Base-by-base conservation (phyloP, 2,113 vertebrate genomes). In the Clarias batrachus region DNA sequence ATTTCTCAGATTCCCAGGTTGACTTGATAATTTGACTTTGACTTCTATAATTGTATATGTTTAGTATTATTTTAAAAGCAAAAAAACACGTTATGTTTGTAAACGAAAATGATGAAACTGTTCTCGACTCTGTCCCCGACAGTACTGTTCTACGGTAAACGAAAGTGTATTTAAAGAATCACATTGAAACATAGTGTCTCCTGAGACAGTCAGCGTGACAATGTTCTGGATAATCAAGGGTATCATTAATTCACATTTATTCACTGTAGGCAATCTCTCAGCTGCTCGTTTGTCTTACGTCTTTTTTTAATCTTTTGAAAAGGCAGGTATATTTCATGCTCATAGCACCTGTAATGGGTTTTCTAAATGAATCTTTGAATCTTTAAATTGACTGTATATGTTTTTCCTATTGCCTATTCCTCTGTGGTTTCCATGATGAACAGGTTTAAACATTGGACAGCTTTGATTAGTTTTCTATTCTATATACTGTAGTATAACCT, bases 301-400 rank as follows among this genome's bases (percentile, higher is more conserved):
- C 33, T 9, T 81, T 87, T 73, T 83, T 84, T 41, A 70, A 84
- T 82, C 77, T 82, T 59, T 85, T 77, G 77, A 74, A 57, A 86
- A 81, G 57, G 77, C 54, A 79, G 25, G 14, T 82, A 48, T 66
- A 84, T 77, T 85, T 68, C 76, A 30, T 41, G 59, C 33, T 66
- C 83, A 88, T 56, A 13, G 27, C 30, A 71, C 8, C 37, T 25
- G 48, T 65, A 86, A 81, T 76, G 73, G 83, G 71, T 85, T 66
- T 54, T n/a, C 48, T 80, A 85, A 88, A 82, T 82, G 41, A 65
- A 81, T 68, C 86, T 89, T 71, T 60, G 52, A 79, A 48, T 48
- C 48, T 48, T 48, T 82, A 11, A 48, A 74, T n/a, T 13, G 1
- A 77, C 48, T 77, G 71, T 25, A 17, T n/a, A 56, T n/a, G 2